These are phyloP conservation scores for Caenorhabditis becei DNA, from an alignment of 2,888 invertebrate species.

Conservation along the genomic window DNA sequence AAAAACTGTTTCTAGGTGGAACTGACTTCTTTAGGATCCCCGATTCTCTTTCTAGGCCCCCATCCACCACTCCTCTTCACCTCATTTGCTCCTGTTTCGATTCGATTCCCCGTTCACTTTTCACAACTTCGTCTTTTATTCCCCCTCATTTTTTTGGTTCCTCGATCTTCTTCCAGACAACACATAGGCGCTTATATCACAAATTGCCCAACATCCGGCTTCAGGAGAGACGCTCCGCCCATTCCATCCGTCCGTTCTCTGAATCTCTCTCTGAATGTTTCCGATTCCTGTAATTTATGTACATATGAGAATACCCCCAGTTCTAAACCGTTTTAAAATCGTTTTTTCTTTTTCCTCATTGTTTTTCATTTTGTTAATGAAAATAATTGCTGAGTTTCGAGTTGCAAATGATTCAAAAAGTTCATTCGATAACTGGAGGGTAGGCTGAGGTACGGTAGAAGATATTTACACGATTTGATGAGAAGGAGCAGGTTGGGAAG, in stretches of 20 bases:
- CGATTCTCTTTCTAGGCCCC: slow-evolving; percentile 28
- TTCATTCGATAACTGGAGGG: slow-evolving; percentile 11
- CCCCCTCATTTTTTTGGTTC: slow-evolving; percentile 21
- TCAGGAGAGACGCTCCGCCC: background rate
- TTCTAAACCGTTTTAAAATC: background rate
- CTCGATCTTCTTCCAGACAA: slow-evolving; percentile 37
- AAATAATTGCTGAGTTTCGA: slow-evolving; percentile 21
- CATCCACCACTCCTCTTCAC: background rate
- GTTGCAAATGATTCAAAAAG: background rate
- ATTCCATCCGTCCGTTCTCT: slow-evolving; percentile 1
- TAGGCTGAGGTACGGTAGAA: slow-evolving; percentile 43
- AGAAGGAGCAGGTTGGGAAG: background rate
- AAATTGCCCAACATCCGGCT: background rate
- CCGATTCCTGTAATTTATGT: slow-evolving; percentile 39
- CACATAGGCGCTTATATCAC: slow-evolving; percentile 50
- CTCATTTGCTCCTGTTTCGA: slow-evolving; percentile 32
- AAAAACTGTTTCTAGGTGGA: slow-evolving; percentile 22
- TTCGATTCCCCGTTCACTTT: slow-evolving; percentile 31
- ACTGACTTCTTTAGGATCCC: slow-evolving; percentile 25
- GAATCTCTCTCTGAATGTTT: background rate
- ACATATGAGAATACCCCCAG: slow-evolving; percentile 22
- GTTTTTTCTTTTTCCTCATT: slow-evolving; percentile 19
- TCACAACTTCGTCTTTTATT: slow-evolving; percentile 8
- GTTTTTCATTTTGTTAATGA: slow-evolving; percentile 43
- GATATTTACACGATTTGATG: slow-evolving; percentile 43